Base-by-base conservation (phyloP, 2,888 invertebrate species). In the Branchipolynoe longqiensis region DNA sequence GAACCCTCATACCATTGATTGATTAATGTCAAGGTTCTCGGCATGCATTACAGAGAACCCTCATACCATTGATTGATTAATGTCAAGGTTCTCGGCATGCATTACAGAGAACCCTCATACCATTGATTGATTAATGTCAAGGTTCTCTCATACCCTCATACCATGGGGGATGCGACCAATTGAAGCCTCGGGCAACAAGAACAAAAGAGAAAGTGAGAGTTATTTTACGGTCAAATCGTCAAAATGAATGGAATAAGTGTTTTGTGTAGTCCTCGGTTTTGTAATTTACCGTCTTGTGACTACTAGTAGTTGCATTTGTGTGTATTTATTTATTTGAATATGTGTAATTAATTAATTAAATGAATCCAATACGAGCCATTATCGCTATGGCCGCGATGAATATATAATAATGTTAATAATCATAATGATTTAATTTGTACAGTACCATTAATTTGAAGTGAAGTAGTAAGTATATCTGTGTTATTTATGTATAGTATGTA, bases 321-420 rank as follows among this genome's bases (percentile, higher is more conserved):
- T 78, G 78, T 78, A 78, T 78, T 78, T 78, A 78, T 78, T 78
- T 78, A 78, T 48, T 78, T 69, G 69, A 69, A 69, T 69, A 69
- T 69, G 69, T 69, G 38, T 18, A 48, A 8, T 48, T 48, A 12
- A 48, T 48, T 31, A 18, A 62, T 62, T 14, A 12, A 33, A 36
- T 18, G 69, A 69, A 69, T 38, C 69, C 33, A 69, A 33, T 38
- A 18, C 38, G 33, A 1, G 36, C 69, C 38, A 69, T 69, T n/a
- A n/a, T 14, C 25, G 3, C 33, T 33, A 69, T 69, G 69, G 69
- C 38, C 36, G 4, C 18, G 22, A 69, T 31, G 69, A 38, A 58
- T 69, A 36, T 36, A 36, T 69, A 38, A 62, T 25, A 12, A 22
- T 69, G 69, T 62, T 62, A 25, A 69, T 69, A 69, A 69, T 69